A percentile compares a stretch with the other conserved stretches of the same genome.
Conservation (phyloP, 2,113 vertebrate genomes). For the Oncorhynchus masou region DNA sequence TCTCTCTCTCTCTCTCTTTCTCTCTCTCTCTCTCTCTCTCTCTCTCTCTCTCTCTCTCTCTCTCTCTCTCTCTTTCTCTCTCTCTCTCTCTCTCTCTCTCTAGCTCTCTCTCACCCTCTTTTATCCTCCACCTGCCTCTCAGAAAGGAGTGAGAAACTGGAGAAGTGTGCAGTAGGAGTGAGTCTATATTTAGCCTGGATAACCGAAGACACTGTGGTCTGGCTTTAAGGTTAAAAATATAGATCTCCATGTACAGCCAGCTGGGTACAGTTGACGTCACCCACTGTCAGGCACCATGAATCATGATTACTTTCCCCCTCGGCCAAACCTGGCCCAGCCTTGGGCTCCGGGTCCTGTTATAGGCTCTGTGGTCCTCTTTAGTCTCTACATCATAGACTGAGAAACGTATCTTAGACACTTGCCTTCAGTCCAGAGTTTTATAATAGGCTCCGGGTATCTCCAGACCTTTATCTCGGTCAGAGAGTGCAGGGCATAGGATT, state of each 20-base stretch:
- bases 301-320: slow-evolving; percentile 3
- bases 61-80: slow-evolving; percentile 30
- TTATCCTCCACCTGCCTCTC: slow-evolving; percentile 67
- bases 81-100: slow-evolving; percentile 15
- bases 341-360: too few species aligned
- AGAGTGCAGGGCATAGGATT: too few species aligned
- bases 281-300: slow-evolving; percentile 8
- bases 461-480: too few species aligned
- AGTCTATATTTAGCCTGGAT: slow-evolving; percentile 65
- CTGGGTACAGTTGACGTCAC: slow-evolving; percentile 41
- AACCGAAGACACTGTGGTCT: slow-evolving; percentile 65
- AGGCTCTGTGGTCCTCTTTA: not conserved
- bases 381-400: not conserved
- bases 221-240: slow-evolving; percentile 76
- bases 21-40: too few species aligned
- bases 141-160: slow-evolving; percentile 71
- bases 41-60: too few species aligned
- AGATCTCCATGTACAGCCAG: slow-evolving; percentile 69
- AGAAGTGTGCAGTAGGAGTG: slow-evolving; percentile 60
- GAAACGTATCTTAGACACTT: too few species aligned
- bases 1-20: too few species aligned
- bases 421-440: too few species aligned
- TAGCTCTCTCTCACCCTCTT: slow-evolving; percentile 31
- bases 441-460: too few species aligned
- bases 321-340: not conserved